Percentiles rank a stretch among this genome's conserved stretches.
phyloP scores from a whole-genome alignment of 64 coral and sea anemone genomes.

The Stylophora pistillata region DNA sequence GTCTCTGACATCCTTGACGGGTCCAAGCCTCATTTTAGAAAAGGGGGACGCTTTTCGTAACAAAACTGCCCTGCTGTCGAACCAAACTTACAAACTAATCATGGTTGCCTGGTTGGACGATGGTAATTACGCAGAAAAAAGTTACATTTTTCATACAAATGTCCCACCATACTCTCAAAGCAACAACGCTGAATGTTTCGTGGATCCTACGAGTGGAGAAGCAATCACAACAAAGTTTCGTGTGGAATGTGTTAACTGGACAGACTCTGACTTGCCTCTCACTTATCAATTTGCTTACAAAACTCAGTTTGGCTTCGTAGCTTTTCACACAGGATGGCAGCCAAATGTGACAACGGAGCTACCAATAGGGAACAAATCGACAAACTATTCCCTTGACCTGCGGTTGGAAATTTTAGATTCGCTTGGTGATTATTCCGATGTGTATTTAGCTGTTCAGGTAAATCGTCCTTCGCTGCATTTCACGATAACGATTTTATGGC shows the following conservation, averaged over 20 bases:
- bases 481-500: not conserved
- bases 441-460: conserved; percentile 51
- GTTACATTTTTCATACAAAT: conserved; percentile 52
- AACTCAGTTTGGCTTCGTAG: conserved; percentile 63
- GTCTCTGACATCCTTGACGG: conserved; percentile 61
- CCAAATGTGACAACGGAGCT: conserved; percentile 41
- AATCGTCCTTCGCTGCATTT: not conserved
- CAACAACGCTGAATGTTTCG: conserved; percentile 2
- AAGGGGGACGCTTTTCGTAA: conserved; percentile 10
- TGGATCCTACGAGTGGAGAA: conserved; percentile 34
- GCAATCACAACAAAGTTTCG: conserved; percentile 68
- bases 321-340: conserved; percentile 50
- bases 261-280: conserved; percentile 52
- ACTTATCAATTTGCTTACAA: conserved; percentile 63
- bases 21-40: conserved; percentile 57
- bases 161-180: conserved; percentile 28
- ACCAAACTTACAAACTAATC: conserved; percentile 6
- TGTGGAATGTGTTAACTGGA: conserved; percentile 47
- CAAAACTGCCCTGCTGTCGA: not conserved
- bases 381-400: conserved; percentile 52
- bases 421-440: conserved; percentile 53
- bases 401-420: conserved; percentile 62
- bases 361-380: conserved; percentile 46
- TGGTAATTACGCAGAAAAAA: not conserved
- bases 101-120: conserved; percentile 2